Conservation (phyloP, 2,888 invertebrate genomes). For the Brachyopa scutellaris region DNA sequence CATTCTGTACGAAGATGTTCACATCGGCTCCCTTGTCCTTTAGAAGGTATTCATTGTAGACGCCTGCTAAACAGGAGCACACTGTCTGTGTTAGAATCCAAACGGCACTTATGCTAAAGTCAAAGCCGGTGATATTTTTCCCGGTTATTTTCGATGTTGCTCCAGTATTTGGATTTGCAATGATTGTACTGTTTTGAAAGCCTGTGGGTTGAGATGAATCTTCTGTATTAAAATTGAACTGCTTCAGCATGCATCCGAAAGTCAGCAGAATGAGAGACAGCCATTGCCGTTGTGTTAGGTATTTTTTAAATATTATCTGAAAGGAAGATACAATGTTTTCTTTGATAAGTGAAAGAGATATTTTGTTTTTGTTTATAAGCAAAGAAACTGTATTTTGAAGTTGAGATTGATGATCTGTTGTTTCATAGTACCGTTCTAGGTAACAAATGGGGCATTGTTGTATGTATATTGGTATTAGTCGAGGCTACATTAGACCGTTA, state of each 20-base stretch:
- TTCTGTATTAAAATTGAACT: slow-evolving; percentile 84
- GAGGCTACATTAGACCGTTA: too few relatives aligned
- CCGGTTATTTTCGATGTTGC: slow-evolving; percentile 45
- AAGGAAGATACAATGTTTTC: slow-evolving; percentile 54
- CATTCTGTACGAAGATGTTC: slow-evolving; percentile 95
- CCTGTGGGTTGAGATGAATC: slow-evolving; percentile 77
- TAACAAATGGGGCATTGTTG: too few relatives aligned
- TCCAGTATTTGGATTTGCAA: slow-evolving; percentile 50
- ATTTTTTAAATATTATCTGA: slow-evolving; percentile 93
- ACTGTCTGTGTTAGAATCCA: slow-evolving; percentile 90
- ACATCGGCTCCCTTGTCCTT: slow-evolving; percentile 92
- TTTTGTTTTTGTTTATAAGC: too few relatives aligned
- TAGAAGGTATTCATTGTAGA: slow-evolving; percentile 96
- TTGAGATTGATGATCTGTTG: too few relatives aligned
- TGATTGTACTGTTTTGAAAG: slow-evolving; percentile 7
- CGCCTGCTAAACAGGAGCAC: slow-evolving; percentile 96
- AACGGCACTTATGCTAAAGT: slow-evolving; percentile 85
- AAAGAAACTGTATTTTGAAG: too few relatives aligned
- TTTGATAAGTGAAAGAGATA: too few relatives aligned
- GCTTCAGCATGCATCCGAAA: slow-evolving; percentile 94
- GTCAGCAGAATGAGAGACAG: slow-evolving; percentile 93
- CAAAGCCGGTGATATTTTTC: slow-evolving; percentile 81
- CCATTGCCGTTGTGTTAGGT: slow-evolving; percentile 92
- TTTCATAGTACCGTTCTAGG: too few relatives aligned
- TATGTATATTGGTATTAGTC: too few relatives aligned